Conservation (phyloP, 2,888 invertebrate species). For the Eupithecia subfuscata region DNA sequence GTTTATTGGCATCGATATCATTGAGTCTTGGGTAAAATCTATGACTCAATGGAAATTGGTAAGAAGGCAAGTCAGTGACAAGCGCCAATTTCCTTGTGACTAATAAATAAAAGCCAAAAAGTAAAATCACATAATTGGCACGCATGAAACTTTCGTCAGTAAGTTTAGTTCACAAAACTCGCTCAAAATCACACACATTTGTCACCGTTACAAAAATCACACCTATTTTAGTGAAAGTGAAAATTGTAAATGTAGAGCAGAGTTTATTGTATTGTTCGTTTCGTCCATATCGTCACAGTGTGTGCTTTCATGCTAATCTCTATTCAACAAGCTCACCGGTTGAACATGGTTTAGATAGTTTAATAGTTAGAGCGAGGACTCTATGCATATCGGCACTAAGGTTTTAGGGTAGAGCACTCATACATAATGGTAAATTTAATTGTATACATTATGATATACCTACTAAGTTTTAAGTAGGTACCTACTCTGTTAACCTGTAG, state of each 20-base stretch:
- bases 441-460: too few relatives aligned
- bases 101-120: not conserved
- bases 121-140: not conserved
- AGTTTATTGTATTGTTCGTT: conserved; percentile 44
- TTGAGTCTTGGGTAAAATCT: too few relatives aligned
- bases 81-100: too few relatives aligned
- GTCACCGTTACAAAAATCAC: conserved; percentile 40
- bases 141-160: not conserved
- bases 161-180: conserved; percentile 3
- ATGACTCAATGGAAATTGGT: too few relatives aligned
- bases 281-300: conserved; percentile 35
- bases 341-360: not conserved
- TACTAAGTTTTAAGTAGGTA: too few relatives aligned
- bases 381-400: too few relatives aligned
- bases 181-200: not conserved
- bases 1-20: too few relatives aligned
- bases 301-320: conserved; percentile 39
- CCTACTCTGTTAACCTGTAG: too few relatives aligned
- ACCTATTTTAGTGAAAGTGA: conserved; percentile 54
- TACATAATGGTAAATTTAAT: too few relatives aligned
- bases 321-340: conserved; percentile 20
- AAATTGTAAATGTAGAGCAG: conserved; percentile 45
- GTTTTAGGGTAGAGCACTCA: too few relatives aligned
- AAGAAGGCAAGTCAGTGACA: too few relatives aligned
- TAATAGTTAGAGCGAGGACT: too few relatives aligned